Evolutionary conservation across 2,797 vertebrate species (phyloP).

Genomic region (Urosaurus nigricauda): DNA sequence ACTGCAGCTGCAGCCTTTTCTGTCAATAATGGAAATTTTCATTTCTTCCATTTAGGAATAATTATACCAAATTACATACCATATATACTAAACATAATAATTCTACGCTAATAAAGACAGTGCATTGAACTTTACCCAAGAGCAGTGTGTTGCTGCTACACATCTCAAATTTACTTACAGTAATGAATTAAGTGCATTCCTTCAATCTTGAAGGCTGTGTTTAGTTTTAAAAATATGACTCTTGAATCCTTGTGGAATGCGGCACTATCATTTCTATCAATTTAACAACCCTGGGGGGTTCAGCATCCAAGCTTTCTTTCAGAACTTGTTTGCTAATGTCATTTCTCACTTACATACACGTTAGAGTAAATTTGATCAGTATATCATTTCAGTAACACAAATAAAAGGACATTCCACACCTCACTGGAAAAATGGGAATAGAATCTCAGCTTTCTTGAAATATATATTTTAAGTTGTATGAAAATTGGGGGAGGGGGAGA

Average conservation of each 20-base stretch:
- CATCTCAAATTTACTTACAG: background rate
- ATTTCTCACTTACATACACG: background rate
- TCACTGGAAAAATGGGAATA: background rate
- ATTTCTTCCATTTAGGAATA: background rate
- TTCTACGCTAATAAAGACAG: background rate
- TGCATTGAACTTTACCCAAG: background rate
- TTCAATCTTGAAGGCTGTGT: background rate
- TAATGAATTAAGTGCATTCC: background rate
- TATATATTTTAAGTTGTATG: background rate
- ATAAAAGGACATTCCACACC: too few relatives aligned
- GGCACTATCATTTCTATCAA: background rate
- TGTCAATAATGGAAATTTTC: background rate
- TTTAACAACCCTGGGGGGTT: background rate
- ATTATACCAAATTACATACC: too few relatives aligned
- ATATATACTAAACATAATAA: too few relatives aligned
- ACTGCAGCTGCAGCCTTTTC: background rate
- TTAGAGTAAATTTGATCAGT: background rate
- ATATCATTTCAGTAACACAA: background rate
- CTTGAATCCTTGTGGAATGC: background rate
- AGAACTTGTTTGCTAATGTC: background rate
- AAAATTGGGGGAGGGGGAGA: background rate
- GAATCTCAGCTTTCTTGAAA: background rate
- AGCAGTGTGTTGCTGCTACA: background rate
- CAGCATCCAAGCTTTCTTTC: background rate
- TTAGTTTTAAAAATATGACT: background rate